Percentiles rank a stretch among this genome's conserved stretches.
phyloP scores from a whole-genome alignment of 2,888 invertebrate species.

The Rhaphigaster nebulosa region DNA sequence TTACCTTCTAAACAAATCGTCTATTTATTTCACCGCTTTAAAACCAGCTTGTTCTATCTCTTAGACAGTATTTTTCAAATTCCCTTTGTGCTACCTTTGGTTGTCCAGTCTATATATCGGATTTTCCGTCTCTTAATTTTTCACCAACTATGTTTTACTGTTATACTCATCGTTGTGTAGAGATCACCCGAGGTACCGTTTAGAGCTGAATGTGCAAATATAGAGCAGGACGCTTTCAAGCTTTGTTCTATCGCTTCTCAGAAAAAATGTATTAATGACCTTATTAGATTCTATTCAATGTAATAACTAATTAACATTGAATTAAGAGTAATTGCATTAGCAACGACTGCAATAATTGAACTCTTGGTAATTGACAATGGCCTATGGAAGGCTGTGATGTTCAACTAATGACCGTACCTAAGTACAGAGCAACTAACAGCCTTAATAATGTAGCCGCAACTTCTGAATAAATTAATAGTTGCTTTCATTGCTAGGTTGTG shows the following conservation, averaged over 20 bases:
- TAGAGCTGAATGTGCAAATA: background rate
- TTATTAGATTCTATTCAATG: background rate
- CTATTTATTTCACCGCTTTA: too few relatives aligned
- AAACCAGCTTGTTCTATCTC: too few relatives aligned
- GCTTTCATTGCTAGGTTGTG: background rate
- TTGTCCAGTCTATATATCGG: too few relatives aligned
- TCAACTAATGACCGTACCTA: background rate
- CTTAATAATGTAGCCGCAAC: background rate
- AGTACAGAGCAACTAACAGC: background rate
- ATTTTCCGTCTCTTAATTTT: too few relatives aligned
- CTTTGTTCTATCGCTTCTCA: background rate
- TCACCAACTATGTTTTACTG: too few relatives aligned
- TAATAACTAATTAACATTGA: background rate
- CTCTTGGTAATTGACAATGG: conserved; percentile 4
- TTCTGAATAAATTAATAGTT: background rate
- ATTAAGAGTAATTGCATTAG: background rate
- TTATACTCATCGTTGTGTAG: too few relatives aligned
- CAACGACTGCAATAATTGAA: background rate
- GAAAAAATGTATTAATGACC: background rate
- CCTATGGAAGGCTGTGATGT: background rate
- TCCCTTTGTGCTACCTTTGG: too few relatives aligned
- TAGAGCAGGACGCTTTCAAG: too few relatives aligned
- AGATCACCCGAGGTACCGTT: too few relatives aligned
- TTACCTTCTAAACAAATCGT: too few relatives aligned
- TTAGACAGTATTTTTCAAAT: too few relatives aligned